Conservation (phyloP, 2,888 invertebrate genomes). For the Hirtodrosophila cameraria region DNA sequence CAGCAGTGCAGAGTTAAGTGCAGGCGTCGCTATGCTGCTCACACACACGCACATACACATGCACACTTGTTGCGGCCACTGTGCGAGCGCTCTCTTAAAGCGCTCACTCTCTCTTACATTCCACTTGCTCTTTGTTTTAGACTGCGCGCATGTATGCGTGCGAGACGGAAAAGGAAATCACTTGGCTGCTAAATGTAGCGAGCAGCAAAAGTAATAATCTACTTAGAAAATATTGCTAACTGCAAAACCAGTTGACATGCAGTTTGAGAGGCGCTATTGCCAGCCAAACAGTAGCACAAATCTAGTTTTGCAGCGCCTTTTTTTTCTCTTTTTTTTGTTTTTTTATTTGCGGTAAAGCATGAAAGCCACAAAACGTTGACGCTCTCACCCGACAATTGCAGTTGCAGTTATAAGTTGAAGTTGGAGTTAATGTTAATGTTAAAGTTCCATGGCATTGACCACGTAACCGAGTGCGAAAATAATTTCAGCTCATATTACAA, state of each 20-base stretch:
- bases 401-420: constrained; percentile 28
- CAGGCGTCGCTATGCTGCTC: constrained; percentile 22
- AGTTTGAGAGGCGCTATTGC: constrained; percentile 40
- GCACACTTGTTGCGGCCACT: constrained; percentile 42
- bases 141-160: neutral
- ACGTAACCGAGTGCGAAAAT: constrained; percentile 79
- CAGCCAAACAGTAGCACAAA: constrained; percentile 63
- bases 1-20: constrained; percentile 36
- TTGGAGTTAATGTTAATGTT: constrained; percentile 25
- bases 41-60: constrained; percentile 2
- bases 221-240: constrained; percentile 34
- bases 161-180: constrained; percentile 73
- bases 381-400: constrained; percentile 58
- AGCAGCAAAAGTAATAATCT: constrained; percentile 27
- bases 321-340: constrained; percentile 52
- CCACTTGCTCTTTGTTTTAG: constrained; percentile 4
- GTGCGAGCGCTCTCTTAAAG: constrained; percentile 9
- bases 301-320: constrained; percentile 49
- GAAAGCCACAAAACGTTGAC: constrained; percentile 47
- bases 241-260: constrained; percentile 46
- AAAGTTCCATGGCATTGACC: constrained; percentile 72
- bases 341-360: constrained; percentile 49
- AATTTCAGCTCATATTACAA: constrained; percentile 54
- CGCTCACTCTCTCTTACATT: constrained; percentile 16
- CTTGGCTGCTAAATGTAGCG: constrained; percentile 49